A percentile compares a stretch with the other conserved stretches of the same genome.
Conservation (phyloP, 2,888 invertebrate species). For the Seira ritae region DNA sequence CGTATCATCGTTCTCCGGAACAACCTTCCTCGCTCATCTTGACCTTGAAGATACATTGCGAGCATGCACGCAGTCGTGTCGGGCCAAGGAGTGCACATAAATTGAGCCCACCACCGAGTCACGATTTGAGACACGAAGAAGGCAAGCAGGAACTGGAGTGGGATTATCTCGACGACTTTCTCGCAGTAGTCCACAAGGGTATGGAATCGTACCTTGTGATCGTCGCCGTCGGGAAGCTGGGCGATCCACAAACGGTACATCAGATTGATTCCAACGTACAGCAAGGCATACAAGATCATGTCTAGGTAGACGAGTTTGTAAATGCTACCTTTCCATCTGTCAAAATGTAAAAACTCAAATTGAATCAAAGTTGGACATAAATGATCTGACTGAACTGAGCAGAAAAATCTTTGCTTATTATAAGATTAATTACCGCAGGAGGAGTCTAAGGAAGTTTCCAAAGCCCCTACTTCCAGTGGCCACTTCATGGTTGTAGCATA, state of each 20-base stretch:
- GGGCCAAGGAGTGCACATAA: constrained; percentile 68
- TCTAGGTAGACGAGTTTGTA: constrained; percentile 78
- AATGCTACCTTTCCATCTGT: constrained; percentile 77
- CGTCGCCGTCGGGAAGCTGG: background rate
- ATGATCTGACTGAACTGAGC: too few relatives aligned
- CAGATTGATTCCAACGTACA: constrained; percentile 76
- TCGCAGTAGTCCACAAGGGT: constrained; percentile 27
- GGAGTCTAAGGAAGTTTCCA: constrained; percentile 90
- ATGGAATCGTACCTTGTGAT: background rate
- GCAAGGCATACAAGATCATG: constrained; percentile 75
- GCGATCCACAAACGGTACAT: constrained; percentile 74
- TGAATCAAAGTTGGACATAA: too few relatives aligned
- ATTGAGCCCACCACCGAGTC: constrained; percentile 77
- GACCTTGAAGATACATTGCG: constrained; percentile 34
- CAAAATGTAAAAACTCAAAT: constrained; percentile 47
- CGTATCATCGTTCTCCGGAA: constrained; percentile 75
- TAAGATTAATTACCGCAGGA: constrained; percentile 81
- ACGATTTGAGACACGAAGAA: constrained; percentile 77
- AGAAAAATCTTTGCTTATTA: background rate
- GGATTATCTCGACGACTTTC: constrained; percentile 74
- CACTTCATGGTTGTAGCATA: constrained; percentile 90
- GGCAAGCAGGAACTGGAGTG: constrained; percentile 77
- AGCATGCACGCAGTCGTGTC: constrained; percentile 12
- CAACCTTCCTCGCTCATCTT: constrained; percentile 49
- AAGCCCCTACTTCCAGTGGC: constrained; percentile 87